Evolutionary conservation across 2,888 invertebrate species (phyloP), one percentile per base, ranked within the genome.

Genomic region (Gonocerus acuteangulatus): DNA sequence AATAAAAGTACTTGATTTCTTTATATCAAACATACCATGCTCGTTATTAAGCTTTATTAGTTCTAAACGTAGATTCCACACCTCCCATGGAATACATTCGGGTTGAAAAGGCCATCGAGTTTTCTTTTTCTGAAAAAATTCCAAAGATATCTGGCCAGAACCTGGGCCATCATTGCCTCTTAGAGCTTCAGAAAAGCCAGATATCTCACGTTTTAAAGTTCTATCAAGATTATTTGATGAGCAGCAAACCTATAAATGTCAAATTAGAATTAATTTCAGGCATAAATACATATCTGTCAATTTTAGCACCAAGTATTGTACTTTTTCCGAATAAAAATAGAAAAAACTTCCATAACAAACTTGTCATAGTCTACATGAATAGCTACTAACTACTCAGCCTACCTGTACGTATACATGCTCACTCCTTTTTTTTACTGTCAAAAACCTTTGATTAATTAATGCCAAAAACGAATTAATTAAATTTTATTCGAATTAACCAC

Each of bases 11-110:
- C n/a, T n/a, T n/a, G n/a, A n/a, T n/a, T n/a, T n/a, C n/a, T n/a
- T n/a, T n/a, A n/a, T n/a, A n/a, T n/a, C n/a, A n/a, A n/a, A n/a
- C n/a, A 79, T 79, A 79, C 39, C 39, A 72, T 87, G 87, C 72
- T 95, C 94, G 73, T 83, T 89, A 65, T 85, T 85, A 56, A 94
- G 79, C 69, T 87, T 86, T 22, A 93, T 85, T 39, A 96, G 80
- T 73, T 95, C 91, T 68, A 97, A 80, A 70, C 89, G 85, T 4
- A 97, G 83, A 34, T 94, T 95, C 97, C 97, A 99, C 60, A 96
- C 91, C 75, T 99, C 97, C 97, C 97, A 99, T 0, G 96, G 94
- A 71, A 92, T 90, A 72, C 88, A 89, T 73, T 96, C 95, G 6
- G 89, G 83, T 67, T 86, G 85, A 74, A 95, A 91, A 23, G 87